These are phyloP conservation scores for Elaphurus davidianus DNA, from an alignment of 2,113 vertebrate species.

Conservation along the genomic window DNA sequence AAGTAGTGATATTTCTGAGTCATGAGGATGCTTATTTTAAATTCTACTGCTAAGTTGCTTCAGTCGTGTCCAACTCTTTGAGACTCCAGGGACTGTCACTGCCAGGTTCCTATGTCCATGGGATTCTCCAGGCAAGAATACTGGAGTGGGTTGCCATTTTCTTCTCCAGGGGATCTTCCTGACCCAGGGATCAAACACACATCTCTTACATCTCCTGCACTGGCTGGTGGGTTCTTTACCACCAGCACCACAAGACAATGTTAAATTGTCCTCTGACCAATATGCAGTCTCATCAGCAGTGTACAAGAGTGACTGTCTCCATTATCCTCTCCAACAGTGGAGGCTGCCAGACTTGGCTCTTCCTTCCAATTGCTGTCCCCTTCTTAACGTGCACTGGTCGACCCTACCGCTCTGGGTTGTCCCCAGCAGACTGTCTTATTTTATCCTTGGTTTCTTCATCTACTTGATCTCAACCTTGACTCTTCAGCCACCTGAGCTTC, in stretches of 20 bases:
- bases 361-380: neutral
- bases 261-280: neutral
- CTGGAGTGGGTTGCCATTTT: neutral
- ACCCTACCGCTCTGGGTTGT: neutral
- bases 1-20: neutral
- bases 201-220: neutral
- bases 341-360: neutral
- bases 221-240: neutral
- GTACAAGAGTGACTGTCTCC: neutral
- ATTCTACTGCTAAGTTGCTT: neutral
- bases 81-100: neutral
- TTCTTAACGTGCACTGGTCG: neutral
- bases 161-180: neutral
- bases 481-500: neutral
- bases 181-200: neutral
- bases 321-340: neutral
- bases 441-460: neutral
- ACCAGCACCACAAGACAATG: neutral
- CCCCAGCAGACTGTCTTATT: neutral
- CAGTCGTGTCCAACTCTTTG: neutral
- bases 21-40: neutral
- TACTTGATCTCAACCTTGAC: neutral
- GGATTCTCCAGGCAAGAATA: neutral
- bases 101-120: neutral
- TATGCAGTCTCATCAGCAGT: fast-evolving